Percentiles rank a stretch among this genome's conserved stretches.
Conservation (phyloP, 1,140 invertebrate genomes). For the Trichonephila inaurata region DNA sequence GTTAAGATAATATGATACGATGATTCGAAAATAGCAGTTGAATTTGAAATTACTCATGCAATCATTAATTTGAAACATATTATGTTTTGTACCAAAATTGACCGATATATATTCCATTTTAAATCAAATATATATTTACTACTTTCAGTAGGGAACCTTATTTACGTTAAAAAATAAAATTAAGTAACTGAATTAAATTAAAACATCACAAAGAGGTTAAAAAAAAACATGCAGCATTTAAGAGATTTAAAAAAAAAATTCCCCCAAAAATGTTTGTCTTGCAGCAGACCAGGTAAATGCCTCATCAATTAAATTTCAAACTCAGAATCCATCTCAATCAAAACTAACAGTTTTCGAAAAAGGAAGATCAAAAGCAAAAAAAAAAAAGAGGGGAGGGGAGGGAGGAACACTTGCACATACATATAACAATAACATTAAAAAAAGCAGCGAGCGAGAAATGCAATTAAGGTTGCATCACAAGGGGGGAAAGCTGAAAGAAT, state of each 20-base stretch:
- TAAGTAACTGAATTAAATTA: not conserved
- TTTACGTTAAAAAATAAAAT: not conserved
- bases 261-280: not conserved
- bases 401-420: not conserved
- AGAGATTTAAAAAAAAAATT: not conserved
- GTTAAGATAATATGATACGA: too few relatives aligned
- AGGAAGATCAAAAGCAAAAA: not conserved
- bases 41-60: too few relatives aligned
- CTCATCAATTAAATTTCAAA: slow-evolving; percentile 20
- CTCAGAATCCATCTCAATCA: slow-evolving; percentile 31
- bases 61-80: too few relatives aligned
- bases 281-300: not conserved
- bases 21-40: too few relatives aligned
- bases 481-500: not conserved
- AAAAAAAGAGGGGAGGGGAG: not conserved
- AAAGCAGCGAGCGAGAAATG: not conserved
- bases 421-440: not conserved
- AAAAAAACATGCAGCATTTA: not conserved
- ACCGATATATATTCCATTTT: too few relatives aligned
- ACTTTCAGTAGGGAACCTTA: not conserved
- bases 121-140: not conserved
- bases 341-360: slow-evolving; percentile 1
- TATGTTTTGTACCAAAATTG: too few relatives aligned
- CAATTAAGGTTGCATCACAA: slow-evolving; percentile 29
- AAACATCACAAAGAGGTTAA: not conserved